phyloP scores from a whole-genome alignment of 2,113 vertebrate genomes.

The Morphnarchus princeps region DNA sequence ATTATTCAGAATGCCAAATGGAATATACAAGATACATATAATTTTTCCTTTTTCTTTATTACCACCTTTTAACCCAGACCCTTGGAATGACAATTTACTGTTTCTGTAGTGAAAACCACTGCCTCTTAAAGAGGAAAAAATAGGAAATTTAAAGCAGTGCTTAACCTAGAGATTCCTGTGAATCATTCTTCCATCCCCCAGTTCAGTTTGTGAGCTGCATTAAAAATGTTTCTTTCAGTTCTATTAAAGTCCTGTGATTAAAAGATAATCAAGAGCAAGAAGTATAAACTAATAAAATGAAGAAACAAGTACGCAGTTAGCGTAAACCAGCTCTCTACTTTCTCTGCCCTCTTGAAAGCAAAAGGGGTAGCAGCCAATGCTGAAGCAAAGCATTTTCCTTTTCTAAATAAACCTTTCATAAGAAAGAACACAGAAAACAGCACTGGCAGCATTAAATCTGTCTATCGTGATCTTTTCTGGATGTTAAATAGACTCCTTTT shows the following conservation, averaged over 20 bases:
- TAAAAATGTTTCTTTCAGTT: background rate
- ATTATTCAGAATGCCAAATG: background rate
- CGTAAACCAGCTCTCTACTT: background rate
- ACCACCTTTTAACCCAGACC: background rate
- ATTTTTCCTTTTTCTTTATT: background rate
- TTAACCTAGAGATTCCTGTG: background rate
- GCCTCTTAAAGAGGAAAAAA: background rate
- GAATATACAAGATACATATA: background rate
- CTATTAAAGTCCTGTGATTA: background rate
- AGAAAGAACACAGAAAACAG: background rate
- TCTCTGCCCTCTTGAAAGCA: background rate
- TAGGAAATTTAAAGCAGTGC: background rate
- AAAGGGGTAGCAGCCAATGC: background rate
- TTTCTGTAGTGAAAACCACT: background rate
- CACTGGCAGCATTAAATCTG: background rate
- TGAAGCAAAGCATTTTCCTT: background rate
- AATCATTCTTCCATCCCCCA: background rate
- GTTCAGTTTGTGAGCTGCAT: background rate
- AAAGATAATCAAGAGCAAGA: background rate
- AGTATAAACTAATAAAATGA: background rate
- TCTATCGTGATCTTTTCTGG: background rate
- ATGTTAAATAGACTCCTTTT: background rate
- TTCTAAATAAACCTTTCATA: conserved; percentile 2
- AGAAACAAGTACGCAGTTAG: background rate
- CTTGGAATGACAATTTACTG: background rate